These are phyloP conservation scores for Tonatia bakeri DNA, from an alignment of 2,113 vertebrate genomes.

Conservation along the genomic window DNA sequence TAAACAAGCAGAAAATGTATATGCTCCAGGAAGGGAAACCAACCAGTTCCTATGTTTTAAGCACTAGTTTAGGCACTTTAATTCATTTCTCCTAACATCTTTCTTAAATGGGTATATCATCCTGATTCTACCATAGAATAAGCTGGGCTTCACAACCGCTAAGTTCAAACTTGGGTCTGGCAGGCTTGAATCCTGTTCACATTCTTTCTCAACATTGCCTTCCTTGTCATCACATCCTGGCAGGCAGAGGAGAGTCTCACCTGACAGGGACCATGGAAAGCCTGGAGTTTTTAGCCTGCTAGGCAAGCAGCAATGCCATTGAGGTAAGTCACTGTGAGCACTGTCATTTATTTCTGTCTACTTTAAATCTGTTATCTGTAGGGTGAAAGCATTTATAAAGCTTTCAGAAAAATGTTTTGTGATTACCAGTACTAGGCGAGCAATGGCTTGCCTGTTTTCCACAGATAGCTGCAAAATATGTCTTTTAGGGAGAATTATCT, in stretches of 20 bases:
- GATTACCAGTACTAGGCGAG: conserved; percentile 37
- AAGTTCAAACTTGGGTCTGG: neutral
- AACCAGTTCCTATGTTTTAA: neutral
- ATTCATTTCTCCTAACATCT: neutral
- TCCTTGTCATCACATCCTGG: neutral
- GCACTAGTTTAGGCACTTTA: neutral
- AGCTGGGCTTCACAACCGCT: neutral
- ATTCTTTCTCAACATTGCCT: neutral
- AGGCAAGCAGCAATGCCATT: neutral
- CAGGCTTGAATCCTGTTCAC: neutral
- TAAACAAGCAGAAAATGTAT: neutral
- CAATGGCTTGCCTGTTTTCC: conserved; percentile 39
- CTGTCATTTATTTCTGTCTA: conserved; percentile 57
- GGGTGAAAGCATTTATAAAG: conserved; percentile 64
- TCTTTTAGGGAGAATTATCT: conserved; percentile 62
- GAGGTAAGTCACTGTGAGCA: conserved; percentile 55
- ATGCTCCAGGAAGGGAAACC: neutral
- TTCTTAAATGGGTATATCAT: neutral
- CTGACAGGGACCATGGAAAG: conserved; percentile 23
- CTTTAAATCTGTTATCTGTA: conserved; percentile 71
- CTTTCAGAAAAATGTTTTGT: conserved; percentile 69
- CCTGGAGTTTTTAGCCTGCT: conserved; percentile 30
- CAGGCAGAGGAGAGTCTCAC: neutral
- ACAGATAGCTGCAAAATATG: conserved; percentile 47
- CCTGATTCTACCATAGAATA: neutral